Evolutionary conservation across 1,140 invertebrate species (phyloP), one percentile per base, ranked within the genome.

Genomic region (Drosophila nigromelanica): DNA sequence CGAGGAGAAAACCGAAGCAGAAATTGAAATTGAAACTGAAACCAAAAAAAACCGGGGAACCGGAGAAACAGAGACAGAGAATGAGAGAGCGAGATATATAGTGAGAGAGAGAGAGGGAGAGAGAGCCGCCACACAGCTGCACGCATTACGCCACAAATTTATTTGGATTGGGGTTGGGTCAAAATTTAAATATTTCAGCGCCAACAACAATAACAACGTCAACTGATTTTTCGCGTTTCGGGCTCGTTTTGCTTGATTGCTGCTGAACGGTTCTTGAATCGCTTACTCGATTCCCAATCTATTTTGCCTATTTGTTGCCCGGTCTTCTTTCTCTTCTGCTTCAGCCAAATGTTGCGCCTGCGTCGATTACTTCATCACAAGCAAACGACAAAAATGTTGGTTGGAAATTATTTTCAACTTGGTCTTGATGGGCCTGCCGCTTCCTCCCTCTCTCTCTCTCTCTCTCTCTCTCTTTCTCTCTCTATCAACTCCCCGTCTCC

Each of bases 121-220:
- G 35, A 58, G 30, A 47, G 35, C 63, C 58, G 27, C 81, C 81
- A 72, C 39, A 76, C 76, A 83, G 74, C 81, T 81, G 63, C 63
- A 81, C 39, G 54, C 66, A 86, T 87, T 87, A 87, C 82, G 78
- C 62, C 69, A 86, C 71, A 86, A 77, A 72, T 85, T 80, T 69
- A 78, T 86, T 86, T 81, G 74, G 63, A 78, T 73, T 87, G 75
- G 78, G 82, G 82, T 73, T 86, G 82, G 81, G 81, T 86, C 81
- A 86, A 78, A 86, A 85, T 85, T 85, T 86, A 86, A 85, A 85
- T 85, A 86, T 78, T 80, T 56, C 47, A 73, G 24, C 81, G 69
- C 24, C 61, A 69, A 24, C 59, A 51, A 51, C 40, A 60, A 48
- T 42, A 63, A 64, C 62, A 67, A 60, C 50, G 67, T 55, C 73